Conservation (phyloP, 92 coral and sea anemone genomes). For the Epizoanthus ramosus region DNA sequence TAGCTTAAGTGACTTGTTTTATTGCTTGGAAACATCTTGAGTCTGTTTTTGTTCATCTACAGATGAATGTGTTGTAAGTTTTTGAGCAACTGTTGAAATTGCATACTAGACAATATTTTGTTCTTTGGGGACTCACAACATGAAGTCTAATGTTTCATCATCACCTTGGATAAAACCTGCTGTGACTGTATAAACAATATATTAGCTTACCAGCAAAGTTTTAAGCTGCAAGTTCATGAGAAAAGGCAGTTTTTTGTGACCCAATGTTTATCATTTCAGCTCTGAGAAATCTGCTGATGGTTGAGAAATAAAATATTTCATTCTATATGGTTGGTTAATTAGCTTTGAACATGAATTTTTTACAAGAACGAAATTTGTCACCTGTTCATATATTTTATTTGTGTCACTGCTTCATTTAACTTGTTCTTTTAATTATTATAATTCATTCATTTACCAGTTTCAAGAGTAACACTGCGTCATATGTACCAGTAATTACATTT, state of each 20-base stretch:
- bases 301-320: too few species aligned
- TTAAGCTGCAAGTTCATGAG: background rate
- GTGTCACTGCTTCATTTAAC: conserved; percentile 9
- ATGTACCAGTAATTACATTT: background rate
- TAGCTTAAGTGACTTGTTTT: too few species aligned
- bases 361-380: background rate
- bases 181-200: background rate
- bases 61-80: background rate
- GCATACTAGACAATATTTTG: too few species aligned
- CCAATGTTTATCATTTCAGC: background rate
- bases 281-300: background rate
- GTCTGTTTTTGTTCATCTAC: too few species aligned
- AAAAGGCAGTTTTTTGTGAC: background rate
- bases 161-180: conserved; percentile 21
- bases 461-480: background rate
- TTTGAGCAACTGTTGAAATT: background rate
- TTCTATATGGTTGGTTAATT: too few species aligned
- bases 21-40: too few species aligned
- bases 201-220: conserved; percentile 1
- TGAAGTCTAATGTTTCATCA: background rate
- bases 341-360: background rate
- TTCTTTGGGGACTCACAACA: background rate
- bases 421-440: background rate
- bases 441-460: background rate
- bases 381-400: background rate